Conservation (phyloP, 2,113 vertebrate genomes). For the Kobus ellipsiprymnus region DNA sequence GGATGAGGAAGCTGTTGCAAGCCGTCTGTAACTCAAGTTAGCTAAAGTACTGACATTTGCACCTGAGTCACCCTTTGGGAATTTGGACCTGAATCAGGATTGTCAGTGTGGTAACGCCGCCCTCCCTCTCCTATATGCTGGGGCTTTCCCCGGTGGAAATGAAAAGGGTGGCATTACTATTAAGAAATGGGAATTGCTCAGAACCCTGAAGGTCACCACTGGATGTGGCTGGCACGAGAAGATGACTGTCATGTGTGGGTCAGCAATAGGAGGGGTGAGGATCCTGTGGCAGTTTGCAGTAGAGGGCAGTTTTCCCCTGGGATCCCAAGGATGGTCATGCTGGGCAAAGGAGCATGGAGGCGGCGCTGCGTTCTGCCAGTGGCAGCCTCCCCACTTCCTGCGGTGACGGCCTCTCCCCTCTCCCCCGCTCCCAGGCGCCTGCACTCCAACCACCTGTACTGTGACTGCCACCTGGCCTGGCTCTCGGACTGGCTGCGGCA, state of each 20-base stretch:
- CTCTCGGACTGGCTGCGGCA: no score
- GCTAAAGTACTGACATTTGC: not conserved
- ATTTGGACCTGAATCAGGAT: not conserved
- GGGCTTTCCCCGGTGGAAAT: not conserved
- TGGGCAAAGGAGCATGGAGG: not conserved
- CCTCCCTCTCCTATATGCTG: not conserved
- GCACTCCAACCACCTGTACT: constrained; percentile 97
- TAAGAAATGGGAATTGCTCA: not conserved
- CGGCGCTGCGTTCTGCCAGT: accelerated
- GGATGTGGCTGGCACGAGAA: not conserved
- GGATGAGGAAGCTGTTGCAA: not conserved
- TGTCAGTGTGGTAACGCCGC: not conserved
- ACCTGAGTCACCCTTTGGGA: not conserved
- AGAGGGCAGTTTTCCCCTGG: not conserved
- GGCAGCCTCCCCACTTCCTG: not conserved
- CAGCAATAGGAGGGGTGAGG: not conserved
- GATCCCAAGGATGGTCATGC: accelerated
- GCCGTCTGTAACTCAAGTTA: not conserved
- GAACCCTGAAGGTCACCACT: not conserved
- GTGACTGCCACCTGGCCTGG: constrained; percentile 98
- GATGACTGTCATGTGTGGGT: not conserved
- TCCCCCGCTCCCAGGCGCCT: constrained; percentile 84
- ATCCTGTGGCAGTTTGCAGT: no score
- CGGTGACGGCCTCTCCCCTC: not conserved
- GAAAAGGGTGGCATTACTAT: not conserved